phyloP scores from a whole-genome alignment of 2,888 invertebrate species.

The Disparrhopalites patrizii region DNA sequence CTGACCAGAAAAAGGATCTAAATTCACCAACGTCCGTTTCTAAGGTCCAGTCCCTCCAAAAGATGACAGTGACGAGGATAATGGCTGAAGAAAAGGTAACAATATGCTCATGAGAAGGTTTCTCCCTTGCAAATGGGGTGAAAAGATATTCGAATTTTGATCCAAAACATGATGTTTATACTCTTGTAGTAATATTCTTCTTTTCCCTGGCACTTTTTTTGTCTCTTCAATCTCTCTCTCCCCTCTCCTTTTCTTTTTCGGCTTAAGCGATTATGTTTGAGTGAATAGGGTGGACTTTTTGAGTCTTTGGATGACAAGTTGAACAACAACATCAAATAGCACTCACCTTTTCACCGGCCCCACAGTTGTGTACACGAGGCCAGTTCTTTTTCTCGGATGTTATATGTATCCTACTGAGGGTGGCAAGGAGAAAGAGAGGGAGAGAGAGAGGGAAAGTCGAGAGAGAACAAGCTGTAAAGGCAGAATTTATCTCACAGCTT shows the following conservation, averaged over 20 bases:
- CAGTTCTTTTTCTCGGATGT: neutral
- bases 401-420: neutral
- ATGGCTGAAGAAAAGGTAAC: neutral
- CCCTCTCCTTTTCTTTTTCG: too few species aligned
- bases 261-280: neutral
- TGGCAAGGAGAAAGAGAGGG: neutral
- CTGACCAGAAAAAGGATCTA: neutral
- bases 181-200: too few species aligned
- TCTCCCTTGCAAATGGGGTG: neutral
- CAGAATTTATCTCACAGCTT: constrained; percentile 17
- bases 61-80: too few species aligned
- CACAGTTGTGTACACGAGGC: neutral
- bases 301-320: constrained; percentile 7
- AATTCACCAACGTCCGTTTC: neutral
- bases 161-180: neutral
- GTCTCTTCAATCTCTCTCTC: too few species aligned
- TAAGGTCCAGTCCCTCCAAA: too few species aligned
- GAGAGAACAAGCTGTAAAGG: constrained; percentile 9
- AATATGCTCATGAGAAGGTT: neutral
- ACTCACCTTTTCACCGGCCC: constrained; percentile 21
- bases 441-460: neutral
- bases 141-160: neutral
- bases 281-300: neutral
- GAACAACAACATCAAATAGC: constrained; percentile 27
- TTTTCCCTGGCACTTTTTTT: too few species aligned